These are phyloP conservation scores for Lydus trimaculatus DNA, from an alignment of 2,888 invertebrate species.

Conservation along the genomic window DNA sequence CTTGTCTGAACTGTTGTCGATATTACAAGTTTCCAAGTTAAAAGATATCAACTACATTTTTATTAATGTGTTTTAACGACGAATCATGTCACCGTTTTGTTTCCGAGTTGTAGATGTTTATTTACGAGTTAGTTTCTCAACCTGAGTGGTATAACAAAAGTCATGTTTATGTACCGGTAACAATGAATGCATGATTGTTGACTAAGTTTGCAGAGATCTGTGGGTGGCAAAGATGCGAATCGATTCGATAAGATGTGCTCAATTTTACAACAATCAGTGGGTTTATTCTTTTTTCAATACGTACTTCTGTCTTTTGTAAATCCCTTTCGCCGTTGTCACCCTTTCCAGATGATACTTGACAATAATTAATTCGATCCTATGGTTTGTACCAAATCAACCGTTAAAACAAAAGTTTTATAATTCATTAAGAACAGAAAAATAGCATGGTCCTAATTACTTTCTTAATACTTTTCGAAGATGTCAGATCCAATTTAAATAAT, in stretches of 20 bases:
- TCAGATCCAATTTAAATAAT: slow-evolving; percentile 52
- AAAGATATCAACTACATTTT: slow-evolving; percentile 26
- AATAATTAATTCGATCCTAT: slow-evolving; percentile 42
- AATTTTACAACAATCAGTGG: background rate
- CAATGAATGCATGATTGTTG: slow-evolving; percentile 49
- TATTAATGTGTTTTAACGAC: slow-evolving; percentile 36
- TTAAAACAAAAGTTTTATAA: slow-evolving; percentile 55
- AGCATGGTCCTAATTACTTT: slow-evolving; percentile 51
- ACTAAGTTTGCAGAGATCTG: slow-evolving; percentile 46
- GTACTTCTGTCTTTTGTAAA: background rate
- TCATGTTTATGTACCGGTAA: slow-evolving; percentile 47
- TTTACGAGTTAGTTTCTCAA: slow-evolving; percentile 43
- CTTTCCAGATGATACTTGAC: slow-evolving; percentile 11
- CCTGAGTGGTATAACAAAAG: slow-evolving; percentile 48
- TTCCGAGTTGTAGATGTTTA: slow-evolving; percentile 44
- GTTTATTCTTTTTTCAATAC: background rate
- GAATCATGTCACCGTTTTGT: slow-evolving; percentile 45
- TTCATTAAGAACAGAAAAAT: slow-evolving; percentile 53
- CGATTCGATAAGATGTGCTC: slow-evolving; percentile 10
- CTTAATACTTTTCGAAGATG: slow-evolving; percentile 54
- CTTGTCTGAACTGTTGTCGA: slow-evolving; percentile 2
- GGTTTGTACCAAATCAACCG: slow-evolving; percentile 51
- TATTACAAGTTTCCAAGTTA: background rate
- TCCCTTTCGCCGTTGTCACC: background rate
- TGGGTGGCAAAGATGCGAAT: slow-evolving; percentile 47